These are phyloP conservation scores for Chrysolina oricalcia DNA, from an alignment of 2,888 invertebrate genomes.

Conservation along the genomic window DNA sequence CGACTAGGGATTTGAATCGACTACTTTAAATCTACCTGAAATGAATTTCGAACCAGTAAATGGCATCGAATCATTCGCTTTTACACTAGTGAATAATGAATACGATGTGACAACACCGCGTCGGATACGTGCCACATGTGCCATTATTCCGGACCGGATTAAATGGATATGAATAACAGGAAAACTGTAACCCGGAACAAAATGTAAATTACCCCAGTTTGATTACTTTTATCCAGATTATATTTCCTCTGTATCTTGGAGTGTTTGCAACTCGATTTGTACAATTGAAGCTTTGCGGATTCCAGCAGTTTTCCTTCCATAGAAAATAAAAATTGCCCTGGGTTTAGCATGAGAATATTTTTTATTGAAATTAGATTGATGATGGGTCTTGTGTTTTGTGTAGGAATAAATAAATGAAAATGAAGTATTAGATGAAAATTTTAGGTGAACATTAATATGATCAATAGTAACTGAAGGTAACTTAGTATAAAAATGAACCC, in stretches of 20 bases:
- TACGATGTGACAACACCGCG: conserved; percentile 38
- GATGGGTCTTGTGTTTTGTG: too few species aligned
- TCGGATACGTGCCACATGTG: conserved; percentile 61
- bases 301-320: neutral
- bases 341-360: too few species aligned
- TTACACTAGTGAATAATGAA: conserved; percentile 11
- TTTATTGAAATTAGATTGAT: too few species aligned
- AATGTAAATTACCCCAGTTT: conserved; percentile 60
- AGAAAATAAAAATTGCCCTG: neutral
- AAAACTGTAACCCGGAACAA: conserved; percentile 60
- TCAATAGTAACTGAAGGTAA: too few species aligned
- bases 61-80: conserved; percentile 4
- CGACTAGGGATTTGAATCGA: neutral
- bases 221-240: conserved; percentile 59
- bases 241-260: conserved; percentile 48
- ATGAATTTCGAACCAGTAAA: neutral
- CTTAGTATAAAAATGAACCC: too few species aligned
- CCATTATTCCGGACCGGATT: conserved; percentile 59
- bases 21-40: neutral
- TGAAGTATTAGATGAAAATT: too few species aligned
- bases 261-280: conserved; percentile 32
- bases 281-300: conserved; percentile 15
- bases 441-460: too few species aligned
- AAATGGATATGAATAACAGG: conserved; percentile 61
- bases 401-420: too few species aligned